Conservation (phyloP, 2,797 vertebrate species). For the Gastrophryne carolinensis region DNA sequence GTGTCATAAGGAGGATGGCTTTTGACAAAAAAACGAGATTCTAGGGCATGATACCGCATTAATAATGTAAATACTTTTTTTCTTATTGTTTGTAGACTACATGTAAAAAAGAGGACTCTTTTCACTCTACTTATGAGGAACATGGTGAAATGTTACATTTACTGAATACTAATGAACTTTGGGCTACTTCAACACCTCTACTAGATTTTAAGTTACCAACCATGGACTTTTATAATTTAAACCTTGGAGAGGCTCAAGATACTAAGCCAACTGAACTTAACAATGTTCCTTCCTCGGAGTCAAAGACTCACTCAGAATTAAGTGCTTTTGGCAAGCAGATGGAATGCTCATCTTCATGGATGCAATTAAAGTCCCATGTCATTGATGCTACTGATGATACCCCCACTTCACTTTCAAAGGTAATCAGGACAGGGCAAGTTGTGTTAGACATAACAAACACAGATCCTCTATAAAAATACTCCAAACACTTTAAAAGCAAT, state of each 20-base stretch:
- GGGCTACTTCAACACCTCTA: conserved; percentile 57
- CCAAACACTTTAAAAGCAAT: no score
- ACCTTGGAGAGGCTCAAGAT: conserved; percentile 54
- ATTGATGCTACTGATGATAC: conserved; percentile 24
- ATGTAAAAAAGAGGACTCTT: conserved; percentile 66
- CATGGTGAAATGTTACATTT: conserved; percentile 59
- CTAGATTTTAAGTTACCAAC: conserved; percentile 61
- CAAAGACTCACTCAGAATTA: conserved; percentile 50
- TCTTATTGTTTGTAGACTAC: conserved; percentile 61
- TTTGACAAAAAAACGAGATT: no score
- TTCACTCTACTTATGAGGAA: conserved; percentile 54
- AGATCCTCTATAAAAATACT: no score
- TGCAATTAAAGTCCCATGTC: conserved; percentile 51
- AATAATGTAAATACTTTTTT: not conserved
- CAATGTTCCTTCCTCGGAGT: conserved; percentile 31
- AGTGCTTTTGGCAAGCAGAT: conserved; percentile 51
- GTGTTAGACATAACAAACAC: no score
- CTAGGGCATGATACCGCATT: no score
- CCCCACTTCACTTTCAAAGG: conserved; percentile 40
- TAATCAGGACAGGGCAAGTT: not conserved
- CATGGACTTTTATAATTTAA: conserved; percentile 59
- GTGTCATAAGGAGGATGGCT: no score
- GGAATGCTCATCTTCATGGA: conserved; percentile 57
- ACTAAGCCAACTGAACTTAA: not conserved
- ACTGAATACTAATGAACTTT: conserved; percentile 47